Evolutionary conservation across 1,140 invertebrate species (phyloP), one percentile per base, ranked within the genome.

Genomic region (Drosophila ohnishii): DNA sequence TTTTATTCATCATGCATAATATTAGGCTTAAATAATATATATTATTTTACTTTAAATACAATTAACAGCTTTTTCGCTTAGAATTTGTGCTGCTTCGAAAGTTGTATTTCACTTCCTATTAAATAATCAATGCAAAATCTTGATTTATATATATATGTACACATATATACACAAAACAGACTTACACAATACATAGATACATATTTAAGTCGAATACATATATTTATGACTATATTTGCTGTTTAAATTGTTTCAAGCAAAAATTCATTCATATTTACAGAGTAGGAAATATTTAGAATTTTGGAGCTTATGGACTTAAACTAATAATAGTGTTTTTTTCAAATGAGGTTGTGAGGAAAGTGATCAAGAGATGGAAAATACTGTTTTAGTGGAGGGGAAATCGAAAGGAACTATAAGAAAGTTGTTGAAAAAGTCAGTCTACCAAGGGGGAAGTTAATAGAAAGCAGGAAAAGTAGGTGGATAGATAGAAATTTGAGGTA

Each of bases 251-350:
- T 39, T 64, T 56, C 75, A 34, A 53, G 55, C 62, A 75, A 87
- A 83, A 87, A 87, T 83, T 87, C 84, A 88, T 84, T 75, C 74
- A 87, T 87, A 87, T 87, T 88, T 88, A 88, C 84, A 88, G 55
- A 8, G 64, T 55, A 84, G 84, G 83, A 88, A 87, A 87, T 88
- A 87, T 84, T 63, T 83, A 87, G 78, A 87, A 84, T 80, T 87
- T 88, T 66, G 75, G 67, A 57, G 32, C 50, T 70, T n/a, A 62
- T 74, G 77, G 60, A 74, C 77, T 66, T 78, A 39, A 56, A 44
- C 56, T 75, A 70, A 45, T 58, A 48, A 25, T 35, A 53, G 13
- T 30, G 37, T 35, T 70, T 70, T 32, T 70, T 70, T 32, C n/a
- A 35, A 19, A 58, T 66, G 34, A 57, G 64, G 25, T 56, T 53